These are phyloP conservation scores for Drepana arcuata DNA, from an alignment of 1,140 invertebrate genomes.

Conservation along the genomic window DNA sequence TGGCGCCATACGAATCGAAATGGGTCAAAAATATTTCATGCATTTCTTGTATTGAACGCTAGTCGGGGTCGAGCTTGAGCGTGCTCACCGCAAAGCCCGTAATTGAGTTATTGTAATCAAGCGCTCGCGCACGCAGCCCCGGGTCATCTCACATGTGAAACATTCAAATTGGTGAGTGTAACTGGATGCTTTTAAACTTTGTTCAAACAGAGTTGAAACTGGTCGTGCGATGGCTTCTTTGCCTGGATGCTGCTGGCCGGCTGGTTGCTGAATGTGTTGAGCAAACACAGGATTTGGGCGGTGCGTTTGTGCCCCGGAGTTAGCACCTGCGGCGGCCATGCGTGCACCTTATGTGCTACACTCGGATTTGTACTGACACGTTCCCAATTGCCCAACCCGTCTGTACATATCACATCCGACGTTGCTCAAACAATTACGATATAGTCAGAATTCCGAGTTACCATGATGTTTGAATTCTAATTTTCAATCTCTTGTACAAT, in stretches of 20 bases:
- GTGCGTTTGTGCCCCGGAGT: constrained; percentile 53
- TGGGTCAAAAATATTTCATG: constrained; percentile 63
- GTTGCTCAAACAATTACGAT: too few species aligned
- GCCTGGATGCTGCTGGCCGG: constrained; percentile 17
- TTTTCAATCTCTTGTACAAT: too few species aligned
- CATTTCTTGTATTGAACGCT: constrained; percentile 56
- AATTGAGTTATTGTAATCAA: constrained; percentile 58
- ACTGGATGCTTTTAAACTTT: constrained; percentile 45
- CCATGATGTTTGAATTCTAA: too few species aligned
- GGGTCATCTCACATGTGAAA: constrained; percentile 14
- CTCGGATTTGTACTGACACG: constrained; percentile 29
- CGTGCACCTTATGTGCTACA: constrained; percentile 36
- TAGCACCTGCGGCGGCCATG: constrained; percentile 62
- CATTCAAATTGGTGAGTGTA: constrained; percentile 30
- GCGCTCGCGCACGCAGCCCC: constrained; percentile 14
- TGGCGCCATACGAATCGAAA: constrained; percentile 58
- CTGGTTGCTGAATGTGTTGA: constrained; percentile 30
- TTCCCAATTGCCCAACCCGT: constrained; percentile 44
- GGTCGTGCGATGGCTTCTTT: constrained; percentile 21
- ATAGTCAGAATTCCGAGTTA: too few species aligned
- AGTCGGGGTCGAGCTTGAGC: constrained; percentile 18
- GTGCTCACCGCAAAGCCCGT: constrained; percentile 22
- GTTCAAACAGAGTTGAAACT: constrained; percentile 33
- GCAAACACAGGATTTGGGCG: constrained; percentile 60
- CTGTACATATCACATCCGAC: too few species aligned